Percentiles rank a stretch among this genome's conserved stretches.
These are phyloP conservation scores for Poecilus cupreus DNA, from an alignment of 2,888 invertebrate genomes.

Conservation along the genomic window DNA sequence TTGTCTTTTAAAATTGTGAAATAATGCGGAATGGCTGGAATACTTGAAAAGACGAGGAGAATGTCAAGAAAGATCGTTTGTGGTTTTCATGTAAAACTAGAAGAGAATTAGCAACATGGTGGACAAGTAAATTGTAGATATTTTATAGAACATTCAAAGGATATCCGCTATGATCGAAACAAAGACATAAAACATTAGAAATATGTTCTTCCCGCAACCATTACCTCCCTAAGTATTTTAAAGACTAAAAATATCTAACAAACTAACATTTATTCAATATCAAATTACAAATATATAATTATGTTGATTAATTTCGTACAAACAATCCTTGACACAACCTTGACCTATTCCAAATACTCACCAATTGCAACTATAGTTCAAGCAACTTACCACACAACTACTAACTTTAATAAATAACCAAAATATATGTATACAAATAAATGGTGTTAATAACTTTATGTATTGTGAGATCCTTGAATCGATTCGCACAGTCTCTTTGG, in stretches of 20 bases:
- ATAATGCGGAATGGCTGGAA: background rate
- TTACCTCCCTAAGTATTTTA: too few species aligned
- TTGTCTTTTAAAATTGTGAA: background rate
- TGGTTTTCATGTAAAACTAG: background rate
- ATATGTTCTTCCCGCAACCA: too few species aligned
- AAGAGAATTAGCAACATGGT: background rate
- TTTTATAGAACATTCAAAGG: background rate
- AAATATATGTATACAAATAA: too few species aligned
- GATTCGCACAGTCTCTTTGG: too few species aligned
- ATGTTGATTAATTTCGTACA: background rate
- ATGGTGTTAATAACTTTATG: too few species aligned
- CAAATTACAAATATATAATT: background rate
- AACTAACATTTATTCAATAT: too few species aligned
- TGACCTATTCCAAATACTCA: slow-evolving; percentile 8
- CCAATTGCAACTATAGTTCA: background rate
- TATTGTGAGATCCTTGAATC: too few species aligned
- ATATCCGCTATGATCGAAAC: too few species aligned
- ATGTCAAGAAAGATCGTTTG: background rate
- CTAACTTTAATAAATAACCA: too few species aligned
- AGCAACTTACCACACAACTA: too few species aligned
- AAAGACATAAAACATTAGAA: too few species aligned
- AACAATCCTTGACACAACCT: slow-evolving; percentile 18
- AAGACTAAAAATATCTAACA: too few species aligned
- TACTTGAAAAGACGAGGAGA: background rate
- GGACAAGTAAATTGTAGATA: background rate